Evolutionary conservation across 2,888 invertebrate species (phyloP).

Genomic region (Matsumyia berberina): DNA sequence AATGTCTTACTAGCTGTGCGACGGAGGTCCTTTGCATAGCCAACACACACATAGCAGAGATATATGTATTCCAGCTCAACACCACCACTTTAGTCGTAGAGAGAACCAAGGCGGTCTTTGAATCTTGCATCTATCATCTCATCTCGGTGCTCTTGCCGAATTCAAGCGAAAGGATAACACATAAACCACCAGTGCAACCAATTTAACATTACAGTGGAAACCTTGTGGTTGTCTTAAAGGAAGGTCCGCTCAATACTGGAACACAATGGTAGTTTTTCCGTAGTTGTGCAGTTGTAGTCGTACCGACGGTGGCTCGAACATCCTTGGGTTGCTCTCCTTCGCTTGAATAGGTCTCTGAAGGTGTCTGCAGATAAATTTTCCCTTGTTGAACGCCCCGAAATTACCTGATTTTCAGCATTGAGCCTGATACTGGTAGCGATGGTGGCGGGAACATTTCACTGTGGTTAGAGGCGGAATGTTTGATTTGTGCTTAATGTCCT

Average conservation of each 20-base stretch:
- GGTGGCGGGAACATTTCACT: conserved; percentile 9
- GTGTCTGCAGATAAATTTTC: conserved; percentile 59
- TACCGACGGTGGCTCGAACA: conserved; percentile 29
- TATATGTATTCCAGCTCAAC: conserved; percentile 36
- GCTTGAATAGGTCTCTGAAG: conserved; percentile 56
- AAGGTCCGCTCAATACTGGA: not conserved
- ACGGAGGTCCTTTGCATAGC: conserved; percentile 57
- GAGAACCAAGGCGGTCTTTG: conserved; percentile 30
- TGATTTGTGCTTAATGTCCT: conserved; percentile 68
- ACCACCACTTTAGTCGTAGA: not conserved
- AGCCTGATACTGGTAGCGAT: not conserved
- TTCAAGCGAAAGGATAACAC: conserved; percentile 67
- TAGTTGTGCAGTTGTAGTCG: not conserved
- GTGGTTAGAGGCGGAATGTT: conserved; percentile 46
- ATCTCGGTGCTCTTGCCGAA: conserved; percentile 34
- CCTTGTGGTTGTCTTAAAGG: conserved; percentile 56
- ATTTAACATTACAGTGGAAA: conserved; percentile 57
- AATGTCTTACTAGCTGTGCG: conserved; percentile 49
- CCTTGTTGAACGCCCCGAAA: conserved; percentile 53
- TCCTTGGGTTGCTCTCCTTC: conserved; percentile 58
- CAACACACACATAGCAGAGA: conserved; percentile 19
- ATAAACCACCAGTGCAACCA: conserved; percentile 66
- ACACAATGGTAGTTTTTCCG: not conserved
- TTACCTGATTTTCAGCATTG: conserved; percentile 32
- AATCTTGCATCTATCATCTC: conserved; percentile 47